Base-by-base conservation (phyloP, 2,888 invertebrate species). In the Agonopterix subpropinquella region DNA sequence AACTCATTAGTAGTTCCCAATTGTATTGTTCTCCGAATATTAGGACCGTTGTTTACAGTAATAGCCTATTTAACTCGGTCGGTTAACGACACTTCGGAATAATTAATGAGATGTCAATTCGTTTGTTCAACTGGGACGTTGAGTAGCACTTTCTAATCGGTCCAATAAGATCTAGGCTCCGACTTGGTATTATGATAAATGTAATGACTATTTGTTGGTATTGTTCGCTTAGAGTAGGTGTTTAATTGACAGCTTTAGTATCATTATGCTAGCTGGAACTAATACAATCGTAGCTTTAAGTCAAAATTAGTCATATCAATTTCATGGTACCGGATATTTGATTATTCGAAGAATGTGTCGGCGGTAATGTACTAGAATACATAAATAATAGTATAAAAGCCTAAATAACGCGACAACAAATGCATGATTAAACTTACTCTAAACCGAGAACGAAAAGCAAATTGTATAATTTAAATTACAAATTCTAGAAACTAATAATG, bases 21-120 rank as follows among this genome's bases (percentile, higher is more conserved):
- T 80, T 80, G 79, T 79, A 84, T 82, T 81, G 81, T 84, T 84
- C 83, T 76, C 58, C 58, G 75, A 82, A 82, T 74, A 80, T 76
- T 67, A 76, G 62, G 57, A 65, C 73, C 69, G 73, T 73, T 76
- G 72, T 75, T 72, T 70, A 71, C 67, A 70, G 71, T 64, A 71
- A 67, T 63, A 64, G 68, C 61, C 73, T 70, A 73, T 77, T 74
- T 67, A 66, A 66, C 65, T 64, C 61, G 65, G 65, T 65, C 63
- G 62, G 66, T 63, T 73, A 74, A 71, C 64, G 69, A 70, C 66
- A 74, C 70, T 66, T 61, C 52, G 58, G 72, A 73, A 81, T 80
- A 79, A 80, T 80, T 80, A 81, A 80, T 77, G 77, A 70, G 62
- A 58, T 61, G 63, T 71, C 67, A 65, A 63, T 71, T 65, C 57